Percentiles rank a stretch among this genome's conserved stretches.
Evolutionary conservation across 2,113 vertebrate genomes (phyloP).

Genomic region (Hippoglossus stenolepis): DNA sequence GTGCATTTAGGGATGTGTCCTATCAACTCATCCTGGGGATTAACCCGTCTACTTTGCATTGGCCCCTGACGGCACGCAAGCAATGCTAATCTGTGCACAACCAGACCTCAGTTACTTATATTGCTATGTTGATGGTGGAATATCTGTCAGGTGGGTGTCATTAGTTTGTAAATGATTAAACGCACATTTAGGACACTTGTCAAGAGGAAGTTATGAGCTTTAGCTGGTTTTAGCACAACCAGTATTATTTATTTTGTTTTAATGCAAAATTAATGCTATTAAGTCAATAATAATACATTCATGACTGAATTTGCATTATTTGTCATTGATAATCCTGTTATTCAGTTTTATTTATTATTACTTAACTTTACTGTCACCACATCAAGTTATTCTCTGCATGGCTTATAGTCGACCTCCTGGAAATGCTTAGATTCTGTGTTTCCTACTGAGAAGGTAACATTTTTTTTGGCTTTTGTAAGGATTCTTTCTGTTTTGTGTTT

Average conservation of each 20-base stretch:
- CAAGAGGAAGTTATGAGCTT: conserved; percentile 63
- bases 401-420: conserved; percentile 11
- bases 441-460: neutral
- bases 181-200: conserved; percentile 63
- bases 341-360: neutral
- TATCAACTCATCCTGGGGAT: conserved; percentile 73
- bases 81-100: conserved; percentile 76
- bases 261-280: neutral
- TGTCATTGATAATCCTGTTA: neutral
- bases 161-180: conserved; percentile 80
- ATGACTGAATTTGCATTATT: neutral
- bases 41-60: conserved; percentile 71
- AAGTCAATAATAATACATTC: neutral
- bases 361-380: neutral
- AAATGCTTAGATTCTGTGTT: conserved; percentile 7
- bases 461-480: conserved; percentile 41
- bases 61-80: conserved; percentile 66
- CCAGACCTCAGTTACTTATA: conserved; percentile 76
- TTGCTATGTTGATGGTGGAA: conserved; percentile 77
- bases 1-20: conserved; percentile 70
- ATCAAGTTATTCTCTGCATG: neutral
- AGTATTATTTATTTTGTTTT: conserved; percentile 3
- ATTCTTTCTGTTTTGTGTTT: conserved; percentile 39
- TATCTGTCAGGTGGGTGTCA: conserved; percentile 77
- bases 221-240: conserved; percentile 29